Base-by-base conservation (phyloP, 2,113 vertebrate genomes). In the Pionites leucogaster region DNA sequence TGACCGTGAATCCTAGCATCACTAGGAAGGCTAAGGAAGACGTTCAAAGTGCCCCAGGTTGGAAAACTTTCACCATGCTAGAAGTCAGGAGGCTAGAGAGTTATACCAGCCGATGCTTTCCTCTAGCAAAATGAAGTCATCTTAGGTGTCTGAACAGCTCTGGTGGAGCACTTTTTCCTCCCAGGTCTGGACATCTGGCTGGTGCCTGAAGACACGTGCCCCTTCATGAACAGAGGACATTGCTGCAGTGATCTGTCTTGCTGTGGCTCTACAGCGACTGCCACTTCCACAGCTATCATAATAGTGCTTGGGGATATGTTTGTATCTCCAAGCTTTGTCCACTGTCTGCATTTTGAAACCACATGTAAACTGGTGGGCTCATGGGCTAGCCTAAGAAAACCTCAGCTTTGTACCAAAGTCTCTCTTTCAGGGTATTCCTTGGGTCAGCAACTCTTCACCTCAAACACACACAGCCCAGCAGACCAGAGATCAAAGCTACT, bases 341-440 rank as follows among this genome's bases (percentile, higher is more conserved):
- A 20, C 81, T 89, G 93, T 91, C 86, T 95, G 77, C n/a, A 8
- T 75, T 89, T 52, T 93, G 52, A 95, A 92, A 84, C 91, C 94
- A 95, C 91, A 87, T 84, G 15, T 20, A 62, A 93, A 78, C 13
- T 86, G 89, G 23, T 42, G 57, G 72, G 57, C 65, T 87, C 35
- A 11, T n/a, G 52, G 81, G 25, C 47, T 71, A 68, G 81, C 57
- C 77, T 62, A 35, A 69, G 55, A 37, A 96, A 97, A 91, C 76
- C 84, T 87, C 89, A 86, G 60, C 60, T 88, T 50, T 86, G 65
- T 39, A n/a, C 69, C 22, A 11, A 68, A 87, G 81, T 57, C 24
- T 59, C 31, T 53, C 29, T 87, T 65, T 77, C n/a, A 23, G 57
- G 53, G 35, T 82, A 52, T 79, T 75, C 33, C 52, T 60, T 68